Percentiles rank a stretch among this genome's conserved stretches.
Evolutionary conservation across 2,113 vertebrate species (phyloP).

Genomic region (Cephalopholis sonnerati): DNA sequence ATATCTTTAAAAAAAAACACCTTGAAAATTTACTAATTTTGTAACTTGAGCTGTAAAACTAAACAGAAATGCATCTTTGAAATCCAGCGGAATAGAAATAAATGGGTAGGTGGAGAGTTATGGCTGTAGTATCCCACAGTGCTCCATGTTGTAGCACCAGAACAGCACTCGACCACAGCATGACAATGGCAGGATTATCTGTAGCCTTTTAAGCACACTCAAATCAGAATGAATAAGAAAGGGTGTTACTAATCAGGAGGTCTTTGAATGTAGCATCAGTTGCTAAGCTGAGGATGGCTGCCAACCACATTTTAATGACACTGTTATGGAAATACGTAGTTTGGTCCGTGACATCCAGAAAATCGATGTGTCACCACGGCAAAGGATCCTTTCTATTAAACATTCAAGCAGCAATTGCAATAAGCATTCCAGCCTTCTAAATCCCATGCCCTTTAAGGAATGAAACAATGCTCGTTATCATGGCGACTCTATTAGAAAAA

Average conservation of each 20-base stretch:
- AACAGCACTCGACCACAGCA: background rate
- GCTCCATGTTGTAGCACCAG: background rate
- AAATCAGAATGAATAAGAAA: background rate
- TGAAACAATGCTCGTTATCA: slow-evolving; percentile 41
- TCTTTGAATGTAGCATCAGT: background rate
- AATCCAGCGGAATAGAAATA: background rate
- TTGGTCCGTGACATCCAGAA: background rate
- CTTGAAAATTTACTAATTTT: background rate
- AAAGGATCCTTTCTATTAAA: slow-evolving; percentile 25
- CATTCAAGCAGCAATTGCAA: background rate
- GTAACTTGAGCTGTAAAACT: background rate
- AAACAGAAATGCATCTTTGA: background rate
- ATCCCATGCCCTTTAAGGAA: slow-evolving; percentile 29
- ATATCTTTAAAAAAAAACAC: background rate
- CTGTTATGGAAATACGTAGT: slow-evolving; percentile 13
- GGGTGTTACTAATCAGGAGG: background rate
- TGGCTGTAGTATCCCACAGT: background rate
- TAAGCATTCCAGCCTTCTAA: background rate
- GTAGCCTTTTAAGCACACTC: background rate
- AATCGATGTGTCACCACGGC: background rate
- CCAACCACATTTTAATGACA: background rate
- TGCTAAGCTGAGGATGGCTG: background rate
- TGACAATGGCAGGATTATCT: background rate
- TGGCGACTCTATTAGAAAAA: slow-evolving; percentile 14
- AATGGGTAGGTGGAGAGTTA: background rate